phyloP scores from a whole-genome alignment of 2,797 vertebrate genomes.

The Graptemys geographica region DNA sequence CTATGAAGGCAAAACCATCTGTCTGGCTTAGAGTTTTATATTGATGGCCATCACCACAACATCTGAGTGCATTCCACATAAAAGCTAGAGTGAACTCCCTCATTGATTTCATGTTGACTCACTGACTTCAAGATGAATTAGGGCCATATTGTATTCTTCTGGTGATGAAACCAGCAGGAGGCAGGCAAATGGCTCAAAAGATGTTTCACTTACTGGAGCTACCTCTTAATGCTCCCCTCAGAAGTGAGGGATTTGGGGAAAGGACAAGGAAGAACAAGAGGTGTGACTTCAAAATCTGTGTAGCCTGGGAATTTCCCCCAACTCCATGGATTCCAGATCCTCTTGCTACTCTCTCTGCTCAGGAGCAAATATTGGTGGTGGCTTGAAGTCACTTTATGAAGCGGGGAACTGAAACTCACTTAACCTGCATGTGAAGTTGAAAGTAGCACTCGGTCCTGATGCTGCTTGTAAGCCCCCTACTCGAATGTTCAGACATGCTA shows the following conservation, averaged over 20 bases:
- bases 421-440: rapidly evolving
- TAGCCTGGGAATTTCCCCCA: not conserved
- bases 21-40: not conserved
- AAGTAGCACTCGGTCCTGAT: rapidly evolving
- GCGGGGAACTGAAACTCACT: not conserved
- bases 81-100: not conserved
- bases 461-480: not conserved
- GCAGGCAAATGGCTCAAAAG: not conserved
- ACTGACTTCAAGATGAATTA: not conserved
- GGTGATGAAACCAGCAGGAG: not conserved
- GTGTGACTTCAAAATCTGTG: not conserved
- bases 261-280: rapidly evolving
- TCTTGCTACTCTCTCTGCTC: not conserved
- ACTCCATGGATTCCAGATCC: not conserved
- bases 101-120: not conserved
- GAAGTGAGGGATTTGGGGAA: not conserved
- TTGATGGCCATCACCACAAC: not conserved
- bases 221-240: not conserved
- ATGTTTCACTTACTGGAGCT: not conserved
- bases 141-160: not conserved
- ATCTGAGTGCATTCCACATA: not conserved
- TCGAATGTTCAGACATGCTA: not conserved
- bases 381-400: not conserved
- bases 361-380: not conserved
- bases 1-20: not conserved